Conservation (phyloP, 1,140 invertebrate species). For the Maniola jurtina region DNA sequence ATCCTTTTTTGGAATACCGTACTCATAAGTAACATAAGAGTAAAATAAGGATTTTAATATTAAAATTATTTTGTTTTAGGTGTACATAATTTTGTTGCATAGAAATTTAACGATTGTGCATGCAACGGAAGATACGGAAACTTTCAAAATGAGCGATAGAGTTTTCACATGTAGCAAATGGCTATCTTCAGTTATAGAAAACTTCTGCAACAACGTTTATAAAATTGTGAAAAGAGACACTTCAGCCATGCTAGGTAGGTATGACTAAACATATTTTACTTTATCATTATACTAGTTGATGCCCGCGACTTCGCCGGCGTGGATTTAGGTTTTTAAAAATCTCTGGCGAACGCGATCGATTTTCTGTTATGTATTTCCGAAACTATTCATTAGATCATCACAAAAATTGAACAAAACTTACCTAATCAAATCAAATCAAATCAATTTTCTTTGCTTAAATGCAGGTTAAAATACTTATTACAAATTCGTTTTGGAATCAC, state of each 20-base stretch:
- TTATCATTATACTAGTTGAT: no score
- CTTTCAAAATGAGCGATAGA: constrained; percentile 50
- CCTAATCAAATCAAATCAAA: no score
- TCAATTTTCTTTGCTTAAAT: no score
- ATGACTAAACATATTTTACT: neutral
- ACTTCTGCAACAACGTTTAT: constrained; percentile 59
- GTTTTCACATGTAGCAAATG: constrained; percentile 56
- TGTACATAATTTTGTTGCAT: constrained; percentile 49
- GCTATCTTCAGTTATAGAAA: constrained; percentile 54
- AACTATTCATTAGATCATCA: no score
- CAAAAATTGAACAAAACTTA: no score
- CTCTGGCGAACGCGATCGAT: no score
- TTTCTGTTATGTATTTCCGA: no score
- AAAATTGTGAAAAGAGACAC: constrained; percentile 68
- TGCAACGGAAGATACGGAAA: constrained; percentile 34
- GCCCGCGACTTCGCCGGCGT: no score
- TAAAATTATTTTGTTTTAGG: constrained; percentile 34
- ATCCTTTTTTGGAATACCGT: neutral
- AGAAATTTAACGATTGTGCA: constrained; percentile 34
- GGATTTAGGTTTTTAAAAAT: no score
- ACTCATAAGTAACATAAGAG: no score
- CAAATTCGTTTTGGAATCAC: no score
- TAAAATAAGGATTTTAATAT: neutral
- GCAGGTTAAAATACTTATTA: no score
- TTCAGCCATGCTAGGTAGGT: constrained; percentile 57